phyloP scores from a whole-genome alignment of 2,888 invertebrate genomes.

The Diaprepes abbreviatus region DNA sequence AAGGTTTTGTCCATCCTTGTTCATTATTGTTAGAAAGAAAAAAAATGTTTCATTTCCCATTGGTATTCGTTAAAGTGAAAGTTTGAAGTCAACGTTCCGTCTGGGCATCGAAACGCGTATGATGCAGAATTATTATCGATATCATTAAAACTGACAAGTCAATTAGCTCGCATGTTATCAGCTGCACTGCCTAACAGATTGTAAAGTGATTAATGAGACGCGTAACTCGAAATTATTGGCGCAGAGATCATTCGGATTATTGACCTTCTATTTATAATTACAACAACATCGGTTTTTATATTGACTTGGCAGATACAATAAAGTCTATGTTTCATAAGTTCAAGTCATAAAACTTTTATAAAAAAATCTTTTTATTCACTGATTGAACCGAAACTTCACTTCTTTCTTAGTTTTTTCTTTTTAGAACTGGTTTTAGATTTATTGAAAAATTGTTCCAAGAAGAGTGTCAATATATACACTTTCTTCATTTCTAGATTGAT shows the following conservation, averaged over 20 bases:
- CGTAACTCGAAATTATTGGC: slow-evolving; percentile 39
- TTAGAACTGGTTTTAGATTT: no score
- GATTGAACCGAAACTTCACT: no score
- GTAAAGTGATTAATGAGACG: slow-evolving; percentile 47
- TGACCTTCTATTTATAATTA: slow-evolving; percentile 47
- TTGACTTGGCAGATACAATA: neutral
- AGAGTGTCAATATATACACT: no score
- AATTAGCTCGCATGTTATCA: slow-evolving; percentile 39
- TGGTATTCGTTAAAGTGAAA: neutral
- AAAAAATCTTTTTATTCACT: no score
- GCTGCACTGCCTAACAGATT: slow-evolving; percentile 38
- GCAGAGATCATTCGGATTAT: slow-evolving; percentile 43
- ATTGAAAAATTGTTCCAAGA: no score
- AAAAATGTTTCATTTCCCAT: no score
- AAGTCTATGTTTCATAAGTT: neutral
- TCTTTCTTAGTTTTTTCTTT: no score
- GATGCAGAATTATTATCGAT: slow-evolving; percentile 36
- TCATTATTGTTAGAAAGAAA: no score
- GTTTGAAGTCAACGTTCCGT: neutral
- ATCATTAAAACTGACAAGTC: slow-evolving; percentile 46
- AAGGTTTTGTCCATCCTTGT: no score
- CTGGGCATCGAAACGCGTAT: slow-evolving; percentile 6
- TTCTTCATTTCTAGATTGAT: no score
- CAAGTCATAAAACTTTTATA: neutral
- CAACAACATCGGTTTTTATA: slow-evolving; percentile 28